phyloP scores from a whole-genome alignment of 53 echinoderm and acorn worm genomes.

The Zoroaster sp. region DNA sequence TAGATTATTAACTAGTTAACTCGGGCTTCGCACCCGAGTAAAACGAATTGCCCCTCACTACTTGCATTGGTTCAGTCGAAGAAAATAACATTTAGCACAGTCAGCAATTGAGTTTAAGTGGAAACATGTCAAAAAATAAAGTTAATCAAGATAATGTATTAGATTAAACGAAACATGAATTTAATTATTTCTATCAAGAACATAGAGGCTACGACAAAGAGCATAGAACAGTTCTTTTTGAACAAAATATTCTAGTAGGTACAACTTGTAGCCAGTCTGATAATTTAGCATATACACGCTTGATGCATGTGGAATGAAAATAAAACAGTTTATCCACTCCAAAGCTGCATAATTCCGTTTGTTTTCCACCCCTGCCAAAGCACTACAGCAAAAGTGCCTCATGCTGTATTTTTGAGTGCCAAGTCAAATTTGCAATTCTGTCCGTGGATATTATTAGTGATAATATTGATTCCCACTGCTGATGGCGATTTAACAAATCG shows the following conservation, averaged over 20 bases:
- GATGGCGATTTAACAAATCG: too few species aligned
- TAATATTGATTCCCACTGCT: neutral
- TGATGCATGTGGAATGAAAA: neutral
- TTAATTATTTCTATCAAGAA: neutral
- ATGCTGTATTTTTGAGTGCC: neutral
- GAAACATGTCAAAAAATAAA: neutral
- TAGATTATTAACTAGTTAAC: too few species aligned
- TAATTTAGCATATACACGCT: neutral
- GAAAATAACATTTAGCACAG: neutral
- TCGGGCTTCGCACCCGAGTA: neutral
- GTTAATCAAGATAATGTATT: neutral
- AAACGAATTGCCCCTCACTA: neutral
- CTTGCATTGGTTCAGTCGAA: neutral
- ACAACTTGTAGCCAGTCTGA: neutral
- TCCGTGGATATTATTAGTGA: neutral
- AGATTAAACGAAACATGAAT: neutral
- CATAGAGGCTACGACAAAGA: neutral
- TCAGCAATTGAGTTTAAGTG: neutral
- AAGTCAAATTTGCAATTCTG: neutral
- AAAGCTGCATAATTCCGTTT: neutral
- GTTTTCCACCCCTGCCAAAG: neutral
- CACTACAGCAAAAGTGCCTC: neutral
- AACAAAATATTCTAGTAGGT: neutral
- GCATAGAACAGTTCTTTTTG: neutral
- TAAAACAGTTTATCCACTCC: neutral